A percentile compares a stretch with the other conserved stretches of the same genome.
phyloP scores from a whole-genome alignment of 2,113 vertebrate species.

The Perognathus longimembris region DNA sequence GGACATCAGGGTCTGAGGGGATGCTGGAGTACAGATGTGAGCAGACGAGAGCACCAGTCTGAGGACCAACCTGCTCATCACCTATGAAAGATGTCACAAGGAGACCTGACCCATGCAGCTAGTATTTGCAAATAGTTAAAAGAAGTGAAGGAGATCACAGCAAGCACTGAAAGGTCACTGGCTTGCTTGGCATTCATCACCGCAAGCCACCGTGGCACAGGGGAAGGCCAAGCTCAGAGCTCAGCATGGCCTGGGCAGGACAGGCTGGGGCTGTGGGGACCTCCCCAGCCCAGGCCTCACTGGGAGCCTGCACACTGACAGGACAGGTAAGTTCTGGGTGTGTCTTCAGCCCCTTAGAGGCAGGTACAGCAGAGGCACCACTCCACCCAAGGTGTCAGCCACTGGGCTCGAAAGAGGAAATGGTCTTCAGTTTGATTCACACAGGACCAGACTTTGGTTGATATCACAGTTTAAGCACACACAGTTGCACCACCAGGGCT shows the following conservation, averaged over 20 bases:
- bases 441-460: rapidly evolving
- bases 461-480: rapidly evolving
- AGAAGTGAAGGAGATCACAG: constrained; percentile 15
- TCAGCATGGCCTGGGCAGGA: constrained; percentile 3
- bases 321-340: rapidly evolving
- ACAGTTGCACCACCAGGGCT: rapidly evolving
- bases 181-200: constrained; percentile 59
- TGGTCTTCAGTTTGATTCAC: rapidly evolving
- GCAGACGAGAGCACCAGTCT: not conserved
- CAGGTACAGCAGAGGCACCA: rapidly evolving
- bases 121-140: constrained; percentile 33
- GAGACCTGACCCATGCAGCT: constrained; percentile 13
- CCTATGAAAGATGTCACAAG: constrained; percentile 47
- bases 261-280: not conserved
- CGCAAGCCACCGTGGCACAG: not conserved
- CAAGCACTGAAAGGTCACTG: constrained; percentile 31
- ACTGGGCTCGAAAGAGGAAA: rapidly evolving
- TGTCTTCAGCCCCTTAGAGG: not conserved
- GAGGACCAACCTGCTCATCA: constrained; percentile 17
- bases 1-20: not conserved
- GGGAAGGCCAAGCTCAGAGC: not conserved
- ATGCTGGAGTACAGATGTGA: rapidly evolving
- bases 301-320: rapidly evolving
- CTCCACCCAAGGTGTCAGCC: not conserved
- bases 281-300: not conserved